Evolutionary conservation across 2,113 vertebrate species (phyloP).

Genomic region (Stigmatopora nigra): DNA sequence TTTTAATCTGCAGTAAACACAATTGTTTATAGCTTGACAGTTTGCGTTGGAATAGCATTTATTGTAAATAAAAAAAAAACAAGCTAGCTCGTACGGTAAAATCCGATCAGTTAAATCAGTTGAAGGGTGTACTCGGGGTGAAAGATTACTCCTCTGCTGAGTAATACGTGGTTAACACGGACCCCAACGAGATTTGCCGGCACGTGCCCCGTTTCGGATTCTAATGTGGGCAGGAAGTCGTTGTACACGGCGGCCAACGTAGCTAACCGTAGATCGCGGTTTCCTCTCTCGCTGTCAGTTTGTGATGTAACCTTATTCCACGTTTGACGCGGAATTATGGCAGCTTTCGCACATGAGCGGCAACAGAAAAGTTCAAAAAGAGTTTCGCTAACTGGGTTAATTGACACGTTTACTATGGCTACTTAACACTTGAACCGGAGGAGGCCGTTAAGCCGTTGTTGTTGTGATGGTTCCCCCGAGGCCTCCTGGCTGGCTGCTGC

Average conservation of each 20-base stretch:
- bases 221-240: conserved; percentile 58
- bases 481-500: conserved; percentile 2
- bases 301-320: conserved; percentile 38
- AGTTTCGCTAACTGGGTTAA: conserved; percentile 29
- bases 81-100: background rate
- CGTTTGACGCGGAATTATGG: conserved; percentile 5
- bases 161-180: conserved; percentile 66
- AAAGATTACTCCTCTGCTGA: too few relatives aligned
- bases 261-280: conserved; percentile 38
- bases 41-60: too few relatives aligned
- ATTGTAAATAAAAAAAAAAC: background rate
- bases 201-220: conserved; percentile 42
- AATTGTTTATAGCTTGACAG: background rate
- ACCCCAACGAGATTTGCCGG: conserved; percentile 54
- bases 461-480: conserved; percentile 32
- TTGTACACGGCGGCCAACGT: conserved; percentile 30
- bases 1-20: too few relatives aligned
- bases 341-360: background rate
- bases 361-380: conserved; percentile 21
- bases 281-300: conserved; percentile 58
- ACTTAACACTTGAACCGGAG: conserved; percentile 57
- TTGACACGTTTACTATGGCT: conserved; percentile 54
- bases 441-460: conserved; percentile 50
- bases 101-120: conserved; percentile 58
- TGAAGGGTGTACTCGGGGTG: conserved; percentile 49